Base-by-base conservation (phyloP, 1,140 invertebrate species). In the Heliothis virescens region DNA sequence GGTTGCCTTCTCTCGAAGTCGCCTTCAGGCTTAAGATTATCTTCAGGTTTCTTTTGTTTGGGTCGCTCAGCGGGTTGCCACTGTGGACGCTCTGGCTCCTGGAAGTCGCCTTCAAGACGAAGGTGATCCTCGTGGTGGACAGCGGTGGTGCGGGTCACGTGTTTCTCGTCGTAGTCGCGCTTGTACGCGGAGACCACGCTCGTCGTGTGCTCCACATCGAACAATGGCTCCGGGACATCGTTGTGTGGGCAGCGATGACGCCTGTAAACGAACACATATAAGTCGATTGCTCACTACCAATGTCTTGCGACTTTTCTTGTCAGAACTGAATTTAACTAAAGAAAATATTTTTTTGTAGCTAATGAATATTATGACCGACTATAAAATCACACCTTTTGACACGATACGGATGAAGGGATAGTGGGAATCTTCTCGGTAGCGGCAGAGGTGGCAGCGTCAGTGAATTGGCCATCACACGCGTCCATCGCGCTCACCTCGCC, bases 111-210 rank as follows among this genome's bases (percentile, higher is more conserved):
- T 91, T 97, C 96, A 16, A 96, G 95, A 16, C 91, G 90, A 12
- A 96, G 87, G 85, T 96, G 96, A 84, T 96, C 96, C 82, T 95
- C 92, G 48, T 95, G 95, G 74, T 91, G 91, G 60, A 95, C 95
- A 52, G 94, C 95, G 48, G 91, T 94, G 13, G 91, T 94, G 86
- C 95, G 88, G 87, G 94, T 95, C 15, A 96, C 95, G 72, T 95
- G 95, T 83, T 97, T 97, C 87, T 96, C 95, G 79, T 96, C 95
- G 86, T 96, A 97, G 85, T 97, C 96, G 80, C 96, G 93, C 62
- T 95, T 95, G 87, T 97, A 97, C 13, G 96, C 96, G 75, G 96
- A 96, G 16, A 95, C 95, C 76, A 96, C 91, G 94, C 81, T 96
- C 95, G 80, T 95, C 89, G 86, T 95, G 90, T 82, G 95, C 88